Evolutionary conservation across 2,888 invertebrate species (phyloP).

Genomic region (Peribatodes rhomboidaria): DNA sequence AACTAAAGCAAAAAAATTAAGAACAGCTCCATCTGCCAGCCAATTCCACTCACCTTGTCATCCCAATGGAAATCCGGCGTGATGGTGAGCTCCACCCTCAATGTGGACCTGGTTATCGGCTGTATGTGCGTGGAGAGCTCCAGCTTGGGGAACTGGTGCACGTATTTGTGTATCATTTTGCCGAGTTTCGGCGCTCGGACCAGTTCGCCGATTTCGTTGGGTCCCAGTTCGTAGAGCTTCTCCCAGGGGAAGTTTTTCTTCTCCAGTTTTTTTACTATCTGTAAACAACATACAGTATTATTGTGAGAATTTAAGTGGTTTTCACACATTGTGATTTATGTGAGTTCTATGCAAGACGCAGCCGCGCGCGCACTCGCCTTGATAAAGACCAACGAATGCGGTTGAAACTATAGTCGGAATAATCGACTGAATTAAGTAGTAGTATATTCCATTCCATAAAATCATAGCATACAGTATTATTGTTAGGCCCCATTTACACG

Average conservation of each 20-base stretch:
- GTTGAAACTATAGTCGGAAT: too few relatives aligned
- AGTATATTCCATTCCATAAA: too few relatives aligned
- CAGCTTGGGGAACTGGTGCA: slow-evolving; percentile 98
- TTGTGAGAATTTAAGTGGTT: too few relatives aligned
- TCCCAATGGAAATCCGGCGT: slow-evolving; percentile 99
- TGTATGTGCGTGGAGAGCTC: slow-evolving; percentile 99
- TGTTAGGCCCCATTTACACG: too few relatives aligned
- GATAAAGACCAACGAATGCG: too few relatives aligned
- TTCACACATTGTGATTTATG: too few relatives aligned
- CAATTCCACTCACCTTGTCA: slow-evolving; percentile 90
- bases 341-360: too few relatives aligned
- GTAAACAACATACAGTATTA: slow-evolving; percentile 24
- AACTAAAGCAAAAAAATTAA: neutral
- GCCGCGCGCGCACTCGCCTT: too few relatives aligned
- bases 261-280: slow-evolving; percentile 96
- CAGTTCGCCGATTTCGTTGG: slow-evolving; percentile 98
- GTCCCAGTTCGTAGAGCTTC: slow-evolving; percentile 97
- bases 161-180: slow-evolving; percentile 97
- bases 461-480: too few relatives aligned
- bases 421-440: too few relatives aligned
- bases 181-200: slow-evolving; percentile 94
- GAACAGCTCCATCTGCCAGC: neutral
- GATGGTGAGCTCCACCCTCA: slow-evolving; percentile 98
- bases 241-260: slow-evolving; percentile 99
- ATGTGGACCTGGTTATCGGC: slow-evolving; percentile 97